Conservation (phyloP, 2,113 vertebrate genomes). For the Serinus canaria region DNA sequence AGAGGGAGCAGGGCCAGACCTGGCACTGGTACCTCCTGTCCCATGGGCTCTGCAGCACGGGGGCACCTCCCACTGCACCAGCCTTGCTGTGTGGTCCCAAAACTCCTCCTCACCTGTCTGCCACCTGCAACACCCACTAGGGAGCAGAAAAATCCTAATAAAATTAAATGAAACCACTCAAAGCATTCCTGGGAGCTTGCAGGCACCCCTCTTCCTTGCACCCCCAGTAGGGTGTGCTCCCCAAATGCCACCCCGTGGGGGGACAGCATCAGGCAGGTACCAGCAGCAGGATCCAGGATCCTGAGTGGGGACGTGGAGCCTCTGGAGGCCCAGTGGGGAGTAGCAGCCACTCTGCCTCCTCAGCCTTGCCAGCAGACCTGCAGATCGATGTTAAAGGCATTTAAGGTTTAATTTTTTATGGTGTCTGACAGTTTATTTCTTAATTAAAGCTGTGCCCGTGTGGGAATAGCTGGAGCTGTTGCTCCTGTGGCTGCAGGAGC, state of each 20-base stretch:
- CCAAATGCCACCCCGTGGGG: fast-evolving
- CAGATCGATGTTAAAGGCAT: background rate
- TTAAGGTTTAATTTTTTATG: background rate
- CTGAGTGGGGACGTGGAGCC: background rate
- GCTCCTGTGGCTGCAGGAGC: background rate
- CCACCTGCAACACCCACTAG: background rate
- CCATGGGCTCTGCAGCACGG: fast-evolving
- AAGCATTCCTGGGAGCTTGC: background rate
- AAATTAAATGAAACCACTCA: background rate
- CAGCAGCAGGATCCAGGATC: background rate
- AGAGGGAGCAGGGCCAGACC: background rate
- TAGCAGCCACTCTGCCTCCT: background rate
- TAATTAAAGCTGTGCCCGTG: background rate
- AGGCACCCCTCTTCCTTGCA: background rate
- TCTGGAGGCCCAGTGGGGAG: background rate
- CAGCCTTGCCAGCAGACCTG: background rate
- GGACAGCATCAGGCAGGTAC: background rate
- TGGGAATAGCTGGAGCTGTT: background rate
- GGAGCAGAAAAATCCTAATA: background rate
- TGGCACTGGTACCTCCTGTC: background rate
- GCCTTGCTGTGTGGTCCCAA: background rate
- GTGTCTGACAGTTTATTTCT: background rate
- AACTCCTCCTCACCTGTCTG: background rate
- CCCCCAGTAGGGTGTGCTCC: background rate
- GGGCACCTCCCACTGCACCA: background rate